A percentile compares a stretch with the other conserved stretches of the same genome.
Evolutionary conservation across 2,888 invertebrate species (phyloP).

Genomic region (Cryptocheilus praepositus): DNA sequence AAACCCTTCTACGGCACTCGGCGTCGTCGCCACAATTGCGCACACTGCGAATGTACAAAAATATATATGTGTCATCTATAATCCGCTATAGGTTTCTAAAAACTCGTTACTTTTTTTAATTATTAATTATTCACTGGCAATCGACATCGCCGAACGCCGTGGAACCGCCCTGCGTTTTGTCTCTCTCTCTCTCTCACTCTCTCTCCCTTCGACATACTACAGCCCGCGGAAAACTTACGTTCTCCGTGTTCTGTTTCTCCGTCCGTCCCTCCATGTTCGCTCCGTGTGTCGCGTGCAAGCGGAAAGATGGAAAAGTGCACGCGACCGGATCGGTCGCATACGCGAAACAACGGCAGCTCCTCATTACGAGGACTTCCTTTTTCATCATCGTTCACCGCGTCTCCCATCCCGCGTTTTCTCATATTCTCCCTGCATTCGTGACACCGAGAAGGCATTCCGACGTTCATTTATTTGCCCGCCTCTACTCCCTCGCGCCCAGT

Average conservation of each 20-base stretch:
- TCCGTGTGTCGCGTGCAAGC: conserved; percentile 15
- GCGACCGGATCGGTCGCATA: not conserved
- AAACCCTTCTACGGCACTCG: conserved; percentile 36
- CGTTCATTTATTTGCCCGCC: too few relatives aligned
- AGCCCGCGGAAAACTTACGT: conserved; percentile 5
- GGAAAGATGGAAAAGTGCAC: conserved; percentile 9
- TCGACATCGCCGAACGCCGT: conserved; percentile 43
- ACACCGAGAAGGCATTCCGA: too few relatives aligned
- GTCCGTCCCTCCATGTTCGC: not conserved
- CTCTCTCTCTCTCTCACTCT: not conserved
- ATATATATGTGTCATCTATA: conserved; percentile 73
- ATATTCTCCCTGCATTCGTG: too few relatives aligned
- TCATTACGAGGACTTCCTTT: too few relatives aligned
- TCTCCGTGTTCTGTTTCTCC: not conserved
- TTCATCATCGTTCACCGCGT: too few relatives aligned
- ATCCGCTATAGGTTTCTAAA: conserved; percentile 70
- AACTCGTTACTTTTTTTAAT: conserved; percentile 58
- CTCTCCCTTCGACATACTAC: too few relatives aligned
- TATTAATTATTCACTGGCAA: conserved; percentile 37
- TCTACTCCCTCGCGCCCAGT: too few relatives aligned
- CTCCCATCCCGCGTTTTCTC: too few relatives aligned
- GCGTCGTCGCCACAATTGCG: conserved; percentile 44
- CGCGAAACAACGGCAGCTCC: too few relatives aligned
- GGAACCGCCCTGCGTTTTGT: conserved; percentile 14
- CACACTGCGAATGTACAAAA: conserved; percentile 72